phyloP scores from a whole-genome alignment of 2,888 invertebrate species.

The Mimas tiliae region DNA sequence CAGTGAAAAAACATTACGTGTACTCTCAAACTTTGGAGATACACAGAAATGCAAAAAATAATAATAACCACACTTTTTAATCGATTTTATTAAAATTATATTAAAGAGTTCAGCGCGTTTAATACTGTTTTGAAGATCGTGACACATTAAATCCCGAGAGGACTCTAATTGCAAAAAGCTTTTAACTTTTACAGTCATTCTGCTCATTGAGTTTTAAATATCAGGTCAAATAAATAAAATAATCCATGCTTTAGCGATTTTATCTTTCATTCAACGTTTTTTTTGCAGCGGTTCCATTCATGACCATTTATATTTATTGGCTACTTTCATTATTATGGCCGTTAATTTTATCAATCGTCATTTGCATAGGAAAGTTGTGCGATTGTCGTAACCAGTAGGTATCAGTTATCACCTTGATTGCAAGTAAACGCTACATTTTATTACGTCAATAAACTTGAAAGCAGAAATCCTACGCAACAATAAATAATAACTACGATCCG shows the following conservation, averaged over 20 bases:
- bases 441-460: constrained; percentile 55
- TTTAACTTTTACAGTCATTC: constrained; percentile 45
- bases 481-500: constrained; percentile 45
- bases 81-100: constrained; percentile 22
- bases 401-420: constrained; percentile 43
- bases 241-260: constrained; percentile 30
- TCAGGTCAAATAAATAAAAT: constrained; percentile 39
- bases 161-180: constrained; percentile 48
- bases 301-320: constrained; percentile 34
- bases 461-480: constrained; percentile 50
- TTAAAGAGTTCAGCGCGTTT: background rate
- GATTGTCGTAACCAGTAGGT: constrained; percentile 34
- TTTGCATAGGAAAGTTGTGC: constrained; percentile 49
- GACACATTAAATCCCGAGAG: constrained; percentile 35
- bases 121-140: constrained; percentile 27
- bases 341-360: constrained; percentile 43
- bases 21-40: background rate
- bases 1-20: background rate
- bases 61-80: background rate
- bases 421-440: constrained; percentile 48
- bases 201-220: constrained; percentile 42
- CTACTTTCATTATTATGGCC: constrained; percentile 39
- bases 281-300: constrained; percentile 38
- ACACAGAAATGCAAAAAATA: background rate
- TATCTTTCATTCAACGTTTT: constrained; percentile 33